phyloP scores from a whole-genome alignment of 2,113 vertebrate species.

The Heterocephalus glaber region DNA sequence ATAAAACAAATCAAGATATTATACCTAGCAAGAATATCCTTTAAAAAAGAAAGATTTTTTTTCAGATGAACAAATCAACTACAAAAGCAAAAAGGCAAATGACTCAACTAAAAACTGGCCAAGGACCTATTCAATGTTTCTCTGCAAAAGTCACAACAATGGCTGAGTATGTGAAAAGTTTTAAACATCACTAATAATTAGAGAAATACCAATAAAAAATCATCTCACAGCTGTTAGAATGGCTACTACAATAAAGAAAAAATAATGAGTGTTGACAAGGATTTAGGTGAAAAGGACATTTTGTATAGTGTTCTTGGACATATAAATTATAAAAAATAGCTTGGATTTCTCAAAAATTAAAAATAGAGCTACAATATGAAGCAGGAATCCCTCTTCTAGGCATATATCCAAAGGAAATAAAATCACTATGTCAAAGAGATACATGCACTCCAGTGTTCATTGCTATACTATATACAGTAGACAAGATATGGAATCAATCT shows the following conservation, averaged over 20 bases:
- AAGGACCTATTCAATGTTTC: background rate
- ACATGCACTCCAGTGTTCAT: too few relatives aligned
- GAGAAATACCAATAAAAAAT: too few relatives aligned
- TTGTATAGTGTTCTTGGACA: background rate
- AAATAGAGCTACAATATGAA: background rate
- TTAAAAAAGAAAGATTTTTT: too few relatives aligned
- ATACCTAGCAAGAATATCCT: background rate
- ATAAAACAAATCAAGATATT: background rate
- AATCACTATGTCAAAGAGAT: too few relatives aligned
- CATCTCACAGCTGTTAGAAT: too few relatives aligned
- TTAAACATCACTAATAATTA: too few relatives aligned
- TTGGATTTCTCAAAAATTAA: background rate
- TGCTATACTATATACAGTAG: too few relatives aligned
- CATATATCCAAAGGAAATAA: too few relatives aligned
- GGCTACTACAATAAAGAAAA: too few relatives aligned
- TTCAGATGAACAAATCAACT: background rate
- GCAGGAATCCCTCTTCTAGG: background rate
- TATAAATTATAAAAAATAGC: background rate
- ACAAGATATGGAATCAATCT: too few relatives aligned
- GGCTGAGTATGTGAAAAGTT: background rate
- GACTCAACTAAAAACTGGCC: background rate
- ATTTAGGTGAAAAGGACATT: too few relatives aligned
- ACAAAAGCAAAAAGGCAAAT: background rate
- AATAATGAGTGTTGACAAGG: too few relatives aligned
- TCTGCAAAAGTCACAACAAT: background rate